Evolutionary conservation across 2,888 invertebrate species (phyloP), one percentile per base, ranked within the genome.

Genomic region (Cordilura impudica): DNA sequence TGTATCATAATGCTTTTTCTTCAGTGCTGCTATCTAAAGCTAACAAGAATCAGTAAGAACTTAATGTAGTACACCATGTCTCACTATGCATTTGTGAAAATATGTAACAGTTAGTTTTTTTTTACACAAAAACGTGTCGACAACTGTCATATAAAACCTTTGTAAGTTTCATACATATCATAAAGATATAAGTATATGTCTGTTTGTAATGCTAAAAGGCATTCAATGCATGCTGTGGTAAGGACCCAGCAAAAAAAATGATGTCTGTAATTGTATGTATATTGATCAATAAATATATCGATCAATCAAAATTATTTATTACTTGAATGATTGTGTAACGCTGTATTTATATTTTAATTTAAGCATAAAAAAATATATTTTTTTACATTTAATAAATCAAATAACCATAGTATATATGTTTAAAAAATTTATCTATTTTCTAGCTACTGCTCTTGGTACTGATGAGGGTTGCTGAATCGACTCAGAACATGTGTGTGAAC

Each of bases 81-180:
- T 21, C 12, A 4, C 6, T 4, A 45, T 63, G 65, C 10, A 51
- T 23, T 12, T 54, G 26, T 53, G 35, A 23, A 19, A 18, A 21
- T 26, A n/a, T 53, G 23, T 16, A 16, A 47, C 10, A 18, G n/a
- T 56, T 31, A 47, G 6, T 61, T 8, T 35, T 60, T n/a, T 54
- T 71, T 23, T 23, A 14, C 53, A 29, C 29, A 31, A 70, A 76
- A 70, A 69, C 56, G 56, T 76, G 70, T 65, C 70, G 70, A 63
- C 75, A 76, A 54, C 47, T 76, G 75, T 70, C 69, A 58, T 51
- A 76, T 65, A 49, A 65, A 70, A 16, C 58, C 43, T 65, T 65
- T 58, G 29, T 63, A 29, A 19, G 18, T 39, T 21, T n/a, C 12
- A 58, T 69, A 31, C 23, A 18, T 23, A 69, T 7, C n/a, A n/a